Evolutionary conservation across 2,113 vertebrate genomes (phyloP).

Genomic region (Ceyx melanurus): DNA sequence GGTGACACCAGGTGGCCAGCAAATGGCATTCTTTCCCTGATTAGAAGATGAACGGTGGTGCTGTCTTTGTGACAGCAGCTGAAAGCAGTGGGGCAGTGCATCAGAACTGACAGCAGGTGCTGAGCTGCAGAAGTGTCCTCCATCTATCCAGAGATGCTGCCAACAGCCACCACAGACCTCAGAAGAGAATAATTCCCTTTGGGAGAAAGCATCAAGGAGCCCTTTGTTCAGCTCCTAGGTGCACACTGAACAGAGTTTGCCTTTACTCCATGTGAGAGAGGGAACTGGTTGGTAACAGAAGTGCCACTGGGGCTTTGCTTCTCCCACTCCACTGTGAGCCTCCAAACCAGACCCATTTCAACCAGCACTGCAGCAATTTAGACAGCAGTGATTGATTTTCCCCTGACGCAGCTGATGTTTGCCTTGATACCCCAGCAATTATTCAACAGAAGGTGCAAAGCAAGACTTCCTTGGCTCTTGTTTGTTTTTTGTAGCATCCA

Average conservation of each 20-base stretch:
- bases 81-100: not conserved
- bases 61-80: not conserved
- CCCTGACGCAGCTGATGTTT: not conserved
- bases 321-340: not conserved
- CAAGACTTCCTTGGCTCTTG: not conserved
- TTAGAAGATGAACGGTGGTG: not conserved
- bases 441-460: not conserved
- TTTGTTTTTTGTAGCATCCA: not conserved
- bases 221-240: not conserved
- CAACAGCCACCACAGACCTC: not conserved
- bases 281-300: not conserved
- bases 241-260: not conserved
- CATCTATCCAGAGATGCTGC: not conserved
- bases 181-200: not conserved
- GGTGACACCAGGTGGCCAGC: not conserved
- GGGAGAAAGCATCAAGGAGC: not conserved
- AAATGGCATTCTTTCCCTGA: not conserved
- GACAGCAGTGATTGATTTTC: not conserved
- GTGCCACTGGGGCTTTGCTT: not conserved
- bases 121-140: not conserved
- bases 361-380: not conserved
- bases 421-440: not conserved
- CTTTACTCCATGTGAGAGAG: not conserved
- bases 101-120: not conserved
- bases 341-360: not conserved